A percentile compares a stretch with the other conserved stretches of the same genome.
Evolutionary conservation across 2,888 invertebrate species (phyloP).

Genomic region (Endomychus coccineus): DNA sequence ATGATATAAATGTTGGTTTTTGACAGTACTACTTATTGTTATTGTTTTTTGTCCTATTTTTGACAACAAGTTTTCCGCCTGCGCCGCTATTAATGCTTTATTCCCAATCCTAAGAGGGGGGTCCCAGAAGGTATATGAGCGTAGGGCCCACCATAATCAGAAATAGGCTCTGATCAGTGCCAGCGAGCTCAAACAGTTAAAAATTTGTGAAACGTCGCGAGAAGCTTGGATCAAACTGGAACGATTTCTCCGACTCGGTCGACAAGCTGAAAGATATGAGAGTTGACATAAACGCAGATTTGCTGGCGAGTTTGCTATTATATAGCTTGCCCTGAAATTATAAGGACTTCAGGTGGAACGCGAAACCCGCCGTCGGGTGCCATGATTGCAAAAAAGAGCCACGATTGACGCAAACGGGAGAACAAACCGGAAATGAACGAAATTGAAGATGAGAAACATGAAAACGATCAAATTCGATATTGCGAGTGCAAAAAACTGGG

Average conservation of each 20-base stretch:
- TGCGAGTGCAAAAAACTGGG: slow-evolving; percentile 8
- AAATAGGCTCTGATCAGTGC: no score
- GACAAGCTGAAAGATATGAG: slow-evolving; percentile 33
- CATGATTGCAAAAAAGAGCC: slow-evolving; percentile 3
- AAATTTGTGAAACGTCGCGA: slow-evolving; percentile 30
- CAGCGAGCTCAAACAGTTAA: slow-evolving; percentile 32
- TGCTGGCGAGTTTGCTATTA: slow-evolving; percentile 30
- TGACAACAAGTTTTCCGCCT: no score
- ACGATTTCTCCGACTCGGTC: slow-evolving; percentile 33
- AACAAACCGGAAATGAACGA: slow-evolving; percentile 5
- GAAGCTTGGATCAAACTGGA: slow-evolving; percentile 36
- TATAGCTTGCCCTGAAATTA: slow-evolving; percentile 24
- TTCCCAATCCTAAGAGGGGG: no score
- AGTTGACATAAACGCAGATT: slow-evolving; percentile 27
- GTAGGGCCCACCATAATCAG: no score
- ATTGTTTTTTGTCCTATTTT: no score
- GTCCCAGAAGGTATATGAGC: no score
- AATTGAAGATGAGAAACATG: no score
- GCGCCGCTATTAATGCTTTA: no score
- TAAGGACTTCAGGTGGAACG: slow-evolving; percentile 35
- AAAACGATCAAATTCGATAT: slow-evolving; percentile 5
- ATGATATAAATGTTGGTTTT: no score
- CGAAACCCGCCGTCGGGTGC: slow-evolving; percentile 28
- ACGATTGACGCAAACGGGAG: neutral
- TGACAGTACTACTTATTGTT: no score